These are phyloP conservation scores for Dermochelys coriacea DNA, from an alignment of 2,797 vertebrate genomes.

Conservation along the genomic window DNA sequence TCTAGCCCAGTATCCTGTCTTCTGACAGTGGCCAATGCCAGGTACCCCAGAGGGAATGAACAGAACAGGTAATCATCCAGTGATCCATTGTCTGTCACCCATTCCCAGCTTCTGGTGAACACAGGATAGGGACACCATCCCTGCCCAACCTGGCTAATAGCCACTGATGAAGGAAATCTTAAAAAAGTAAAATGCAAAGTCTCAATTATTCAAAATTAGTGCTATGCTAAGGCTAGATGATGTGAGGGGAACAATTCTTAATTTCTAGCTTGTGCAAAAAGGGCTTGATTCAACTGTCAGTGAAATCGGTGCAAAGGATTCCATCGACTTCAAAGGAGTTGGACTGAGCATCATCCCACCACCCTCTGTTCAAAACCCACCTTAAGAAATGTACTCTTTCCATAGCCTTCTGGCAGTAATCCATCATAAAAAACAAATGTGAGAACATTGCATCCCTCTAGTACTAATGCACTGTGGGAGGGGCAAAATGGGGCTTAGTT, in stretches of 20 bases:
- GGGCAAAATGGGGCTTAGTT: neutral
- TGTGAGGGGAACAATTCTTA: neutral
- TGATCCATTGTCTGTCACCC: too few species aligned
- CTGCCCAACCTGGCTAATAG: accelerated
- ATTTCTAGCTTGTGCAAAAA: neutral
- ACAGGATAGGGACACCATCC: too few species aligned
- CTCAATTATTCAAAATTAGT: neutral
- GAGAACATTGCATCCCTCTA: neutral
- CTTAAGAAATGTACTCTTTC: neutral
- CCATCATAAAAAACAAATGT: accelerated
- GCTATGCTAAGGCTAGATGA: too few species aligned
- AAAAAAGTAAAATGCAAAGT: accelerated
- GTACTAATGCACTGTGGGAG: too few species aligned
- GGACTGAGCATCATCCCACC: accelerated
- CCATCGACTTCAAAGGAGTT: too few species aligned
- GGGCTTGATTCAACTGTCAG: neutral
- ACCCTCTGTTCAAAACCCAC: neutral
- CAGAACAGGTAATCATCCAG: too few species aligned
- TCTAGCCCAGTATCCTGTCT: too few species aligned
- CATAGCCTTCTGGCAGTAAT: neutral
- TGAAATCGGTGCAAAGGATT: too few species aligned
- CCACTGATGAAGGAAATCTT: neutral
- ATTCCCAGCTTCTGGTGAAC: too few species aligned
- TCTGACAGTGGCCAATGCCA: too few species aligned
- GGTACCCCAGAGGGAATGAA: too few species aligned